A percentile compares a stretch with the other conserved stretches of the same genome.
These are phyloP conservation scores for Cebidichthys violaceus DNA, from an alignment of 2,113 vertebrate genomes.

Conservation along the genomic window DNA sequence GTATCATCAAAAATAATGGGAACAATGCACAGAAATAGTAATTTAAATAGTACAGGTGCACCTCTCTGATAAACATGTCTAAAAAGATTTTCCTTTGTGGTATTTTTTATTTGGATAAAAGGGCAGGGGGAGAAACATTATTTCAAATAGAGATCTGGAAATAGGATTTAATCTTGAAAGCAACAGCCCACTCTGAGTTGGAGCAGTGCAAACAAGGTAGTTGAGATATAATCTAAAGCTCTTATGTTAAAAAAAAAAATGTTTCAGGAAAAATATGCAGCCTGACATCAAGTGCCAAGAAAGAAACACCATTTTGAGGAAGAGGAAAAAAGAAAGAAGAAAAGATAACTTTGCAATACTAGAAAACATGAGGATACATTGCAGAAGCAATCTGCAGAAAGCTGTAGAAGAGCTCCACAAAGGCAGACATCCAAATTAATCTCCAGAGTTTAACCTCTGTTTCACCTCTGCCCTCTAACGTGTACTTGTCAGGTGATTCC, in stretches of 20 bases:
- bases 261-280: not conserved
- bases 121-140: conserved; percentile 1
- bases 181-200: not conserved
- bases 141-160: conserved; percentile 23
- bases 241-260: conserved; percentile 4
- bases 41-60: conserved; percentile 37
- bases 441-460: conserved; percentile 34
- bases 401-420: conserved; percentile 6
- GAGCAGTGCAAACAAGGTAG: conserved; percentile 22
- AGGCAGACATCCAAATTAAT: conserved; percentile 38
- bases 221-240: not conserved
- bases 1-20: conserved; percentile 20
- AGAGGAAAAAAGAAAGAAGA: not conserved
- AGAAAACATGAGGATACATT: not conserved
- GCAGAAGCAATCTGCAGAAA: not conserved
- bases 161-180: conserved; percentile 22
- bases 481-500: conserved; percentile 49
- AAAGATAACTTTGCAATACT: not conserved
- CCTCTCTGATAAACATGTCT: conserved; percentile 30
- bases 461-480: conserved; percentile 49
- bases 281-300: conserved; percentile 7
- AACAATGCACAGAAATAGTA: conserved; percentile 14
- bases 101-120: conserved; percentile 23
- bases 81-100: conserved; percentile 17
- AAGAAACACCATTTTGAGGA: not conserved